These are phyloP conservation scores for Callinectes sapidus DNA, from an alignment of 2,888 invertebrate genomes.

Conservation along the genomic window DNA sequence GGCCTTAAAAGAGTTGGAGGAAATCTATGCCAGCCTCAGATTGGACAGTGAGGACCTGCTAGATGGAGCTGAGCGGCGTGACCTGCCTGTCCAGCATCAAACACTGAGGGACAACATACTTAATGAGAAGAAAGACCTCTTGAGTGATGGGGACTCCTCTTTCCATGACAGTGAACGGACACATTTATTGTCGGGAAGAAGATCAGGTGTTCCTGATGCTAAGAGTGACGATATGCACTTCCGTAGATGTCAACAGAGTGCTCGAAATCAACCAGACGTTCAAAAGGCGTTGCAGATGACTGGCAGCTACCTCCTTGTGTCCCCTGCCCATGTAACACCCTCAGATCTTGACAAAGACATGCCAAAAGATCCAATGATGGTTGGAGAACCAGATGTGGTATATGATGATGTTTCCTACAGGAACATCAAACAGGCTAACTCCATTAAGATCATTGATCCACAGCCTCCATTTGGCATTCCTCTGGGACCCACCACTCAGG, in stretches of 20 bases:
- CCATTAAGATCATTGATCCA: constrained; percentile 82
- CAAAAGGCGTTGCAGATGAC: constrained; percentile 67
- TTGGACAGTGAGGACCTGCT: constrained; percentile 86
- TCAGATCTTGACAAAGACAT: constrained; percentile 58
- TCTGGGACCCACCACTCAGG: constrained; percentile 87
- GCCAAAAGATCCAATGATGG: constrained; percentile 60
- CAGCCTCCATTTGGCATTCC: constrained; percentile 95
- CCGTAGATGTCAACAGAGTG: constrained; percentile 80
- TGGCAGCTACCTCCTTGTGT: constrained; percentile 81
- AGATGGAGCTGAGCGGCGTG: constrained; percentile 86
- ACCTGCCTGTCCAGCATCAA: constrained; percentile 77
- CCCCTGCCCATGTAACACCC: constrained; percentile 80
- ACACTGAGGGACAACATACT: constrained; percentile 74
- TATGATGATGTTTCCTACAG: constrained; percentile 90
- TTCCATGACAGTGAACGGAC: constrained; percentile 62
- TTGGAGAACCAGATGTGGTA: constrained; percentile 85
- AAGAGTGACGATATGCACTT: constrained; percentile 88
- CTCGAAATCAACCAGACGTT: constrained; percentile 76
- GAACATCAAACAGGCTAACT: constrained; percentile 86
- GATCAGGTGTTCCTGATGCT: constrained; percentile 81
- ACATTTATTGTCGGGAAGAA: constrained; percentile 74
- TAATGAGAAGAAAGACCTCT: constrained; percentile 69
- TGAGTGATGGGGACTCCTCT: constrained; percentile 70
- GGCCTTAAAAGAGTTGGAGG: constrained; percentile 91
- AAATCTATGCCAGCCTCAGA: constrained; percentile 89